Base-by-base conservation (phyloP, 2,797 vertebrate genomes). In the Lateolabrax maculatus region DNA sequence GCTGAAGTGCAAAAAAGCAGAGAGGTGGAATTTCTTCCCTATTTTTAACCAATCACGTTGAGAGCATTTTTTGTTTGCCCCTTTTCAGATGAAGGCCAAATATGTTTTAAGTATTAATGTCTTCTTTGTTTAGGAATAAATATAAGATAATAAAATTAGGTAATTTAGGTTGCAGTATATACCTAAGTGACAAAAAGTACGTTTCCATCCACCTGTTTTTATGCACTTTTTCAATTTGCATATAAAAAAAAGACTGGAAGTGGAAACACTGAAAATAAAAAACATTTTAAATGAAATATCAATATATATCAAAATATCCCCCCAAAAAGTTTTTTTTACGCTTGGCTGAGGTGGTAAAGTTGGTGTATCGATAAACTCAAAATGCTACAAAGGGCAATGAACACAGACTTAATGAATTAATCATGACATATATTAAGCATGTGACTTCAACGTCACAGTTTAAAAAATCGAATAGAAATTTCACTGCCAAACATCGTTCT, bases 1-100 rank as follows among this genome's bases (percentile, higher is more conserved):
- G 49, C 49, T 21, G 8, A 68, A 75, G 51, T 55, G 39, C 56
- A 66, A n/a, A 49, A 80, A 81, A 43, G 39, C 15, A 62, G 34
- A 67, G n/a, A 43, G 10, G 58, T 72, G 65, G 71, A 83, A 77
- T 84, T 62, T 36, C 9, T 53, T 56, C 1, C 4, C 52, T 58
- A 27, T 62, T 84, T 55, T 55, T 62, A 77, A 56, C 21, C 31
- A 34, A 63, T 68, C 31, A 16, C 1, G 13, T 60, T 27, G 1
- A 83, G 13, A 63, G 34, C 1, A 19, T 16, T 37, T 62, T 41
- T 51, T 36, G n/a, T 25, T 55, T 62, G 9, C 9, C 16, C 18
- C 23, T 16, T n/a, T 39, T 21, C 16, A 69, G 7, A 39, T 21
- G 29, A 57, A 49, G 25, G 7, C 27, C 48, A 12, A n/a, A n/a